Base-by-base conservation (phyloP, 1,140 invertebrate genomes). In the Popillia japonica region DNA sequence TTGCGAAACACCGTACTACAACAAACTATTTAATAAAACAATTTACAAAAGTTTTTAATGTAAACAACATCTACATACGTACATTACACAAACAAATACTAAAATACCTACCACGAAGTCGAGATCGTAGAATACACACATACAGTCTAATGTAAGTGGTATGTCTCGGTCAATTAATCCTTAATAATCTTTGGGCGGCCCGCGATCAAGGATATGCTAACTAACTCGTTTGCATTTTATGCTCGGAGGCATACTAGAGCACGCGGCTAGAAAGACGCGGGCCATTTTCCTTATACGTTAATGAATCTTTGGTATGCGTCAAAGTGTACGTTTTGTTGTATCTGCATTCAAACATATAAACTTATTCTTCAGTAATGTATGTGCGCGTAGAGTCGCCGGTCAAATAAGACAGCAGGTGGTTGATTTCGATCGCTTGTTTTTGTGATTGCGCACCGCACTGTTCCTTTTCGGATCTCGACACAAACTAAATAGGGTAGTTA, bases 141-240 rank as follows among this genome's bases (percentile, higher is more conserved):
- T 68, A 48, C 44, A 9, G 61, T 68, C 61, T 20, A 7, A 10
- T 10, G 61, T 68, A 68, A 68, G 61, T 20, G 20, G 22, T 68
- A 68, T 34, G 61, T 68, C 61, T 68, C 61, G 61, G 61, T 68
- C 61, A 68, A 68, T 68, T 68, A 68, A 68, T 68, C 61, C 20
- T 68, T 68, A 68, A 68, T 68, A 68, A 68, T 68, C 61, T 68
- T 34, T 23, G 61, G 61, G 20, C 61, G 61, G 61, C 61, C 61
- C 61, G 61, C 61, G 61, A 68, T 68, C 61, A 68, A 68, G 61
- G 61, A 68, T 68, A 68, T 68, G 61, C 61, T 68, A 68, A 68
- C 61, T 68, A 68, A 20, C 61, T 68, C 61, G 61, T 68, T 68
- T 68, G 61, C 61, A 68, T 68, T 68, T 68, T 68, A 20, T 68